A percentile compares a stretch with the other conserved stretches of the same genome.
Evolutionary conservation across 1,140 invertebrate species (phyloP).

Genomic region (Hyposmocoma kahamanoa): DNA sequence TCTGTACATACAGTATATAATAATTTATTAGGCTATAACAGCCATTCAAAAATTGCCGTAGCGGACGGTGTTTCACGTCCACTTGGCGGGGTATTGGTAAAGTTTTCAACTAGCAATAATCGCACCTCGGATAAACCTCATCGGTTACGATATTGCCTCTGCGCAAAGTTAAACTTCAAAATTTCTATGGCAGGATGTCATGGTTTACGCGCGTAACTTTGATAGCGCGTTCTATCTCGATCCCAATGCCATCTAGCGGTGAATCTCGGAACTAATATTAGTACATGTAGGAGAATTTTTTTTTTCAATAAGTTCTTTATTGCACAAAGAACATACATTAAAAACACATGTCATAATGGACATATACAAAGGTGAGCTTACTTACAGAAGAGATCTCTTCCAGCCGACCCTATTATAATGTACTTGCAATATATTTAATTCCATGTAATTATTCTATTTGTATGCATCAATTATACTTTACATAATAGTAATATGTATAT

Average conservation of each 20-base stretch:
- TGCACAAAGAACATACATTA: no score
- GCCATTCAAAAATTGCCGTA: slow-evolving; percentile 6
- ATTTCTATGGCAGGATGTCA: neutral
- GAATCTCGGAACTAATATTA: neutral
- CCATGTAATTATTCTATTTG: no score
- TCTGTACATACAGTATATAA: no score
- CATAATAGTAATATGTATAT: no score
- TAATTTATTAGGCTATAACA: neutral
- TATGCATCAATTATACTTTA: no score
- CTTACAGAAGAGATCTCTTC: no score
- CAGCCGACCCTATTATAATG: no score
- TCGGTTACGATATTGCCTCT: slow-evolving; percentile 8
- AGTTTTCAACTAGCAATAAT: slow-evolving; percentile 8
- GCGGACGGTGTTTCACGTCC: slow-evolving; percentile 7
- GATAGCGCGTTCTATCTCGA: neutral
- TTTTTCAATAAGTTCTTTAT: no score
- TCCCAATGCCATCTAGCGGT: neutral
- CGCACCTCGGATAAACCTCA: slow-evolving; percentile 7
- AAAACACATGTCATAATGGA: no score
- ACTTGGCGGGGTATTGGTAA: slow-evolving; percentile 7
- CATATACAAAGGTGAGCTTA: no score
- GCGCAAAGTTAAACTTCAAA: neutral
- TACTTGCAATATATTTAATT: no score
- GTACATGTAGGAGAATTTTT: neutral
- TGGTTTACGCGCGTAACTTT: neutral